Evolutionary conservation across 2,113 vertebrate genomes (phyloP).

Genomic region (Pangasianodon gigas): DNA sequence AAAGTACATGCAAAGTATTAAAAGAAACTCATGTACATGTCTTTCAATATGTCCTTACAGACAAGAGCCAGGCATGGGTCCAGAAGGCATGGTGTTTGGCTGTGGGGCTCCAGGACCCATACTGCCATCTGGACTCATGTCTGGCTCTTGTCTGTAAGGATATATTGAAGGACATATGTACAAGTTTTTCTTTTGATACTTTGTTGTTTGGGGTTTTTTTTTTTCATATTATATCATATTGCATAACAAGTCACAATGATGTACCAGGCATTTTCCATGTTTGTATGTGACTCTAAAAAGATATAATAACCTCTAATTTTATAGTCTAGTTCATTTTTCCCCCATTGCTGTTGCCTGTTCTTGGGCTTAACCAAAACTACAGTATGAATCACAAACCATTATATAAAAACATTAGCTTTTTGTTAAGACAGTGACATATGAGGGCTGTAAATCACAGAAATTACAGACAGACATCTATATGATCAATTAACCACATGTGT

Average conservation of each 20-base stretch:
- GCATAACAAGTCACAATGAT: neutral
- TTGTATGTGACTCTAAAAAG: too few relatives aligned
- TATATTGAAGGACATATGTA: neutral
- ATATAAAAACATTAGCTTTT: too few relatives aligned
- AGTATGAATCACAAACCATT: too few relatives aligned
- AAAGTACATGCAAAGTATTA: neutral
- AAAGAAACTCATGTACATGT: neutral
- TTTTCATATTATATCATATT: neutral
- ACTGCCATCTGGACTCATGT: constrained; percentile 86
- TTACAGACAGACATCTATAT: too few relatives aligned
- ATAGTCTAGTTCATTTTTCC: neutral
- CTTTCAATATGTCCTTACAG: constrained; percentile 63
- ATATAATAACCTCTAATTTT: neutral
- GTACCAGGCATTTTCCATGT: neutral
- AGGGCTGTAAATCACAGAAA: neutral
- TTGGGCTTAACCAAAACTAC: too few relatives aligned
- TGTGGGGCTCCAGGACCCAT: constrained; percentile 84
- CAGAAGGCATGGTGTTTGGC: constrained; percentile 91
- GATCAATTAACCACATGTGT: too few relatives aligned
- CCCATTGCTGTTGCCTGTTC: too few relatives aligned
- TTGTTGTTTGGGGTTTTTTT: neutral
- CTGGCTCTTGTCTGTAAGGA: constrained; percentile 82
- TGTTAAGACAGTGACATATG: neutral
- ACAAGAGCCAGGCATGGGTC: constrained; percentile 86
- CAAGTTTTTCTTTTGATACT: neutral